Evolutionary conservation across 2,888 invertebrate genomes (phyloP).

Genomic region (Heliconius ismenius): DNA sequence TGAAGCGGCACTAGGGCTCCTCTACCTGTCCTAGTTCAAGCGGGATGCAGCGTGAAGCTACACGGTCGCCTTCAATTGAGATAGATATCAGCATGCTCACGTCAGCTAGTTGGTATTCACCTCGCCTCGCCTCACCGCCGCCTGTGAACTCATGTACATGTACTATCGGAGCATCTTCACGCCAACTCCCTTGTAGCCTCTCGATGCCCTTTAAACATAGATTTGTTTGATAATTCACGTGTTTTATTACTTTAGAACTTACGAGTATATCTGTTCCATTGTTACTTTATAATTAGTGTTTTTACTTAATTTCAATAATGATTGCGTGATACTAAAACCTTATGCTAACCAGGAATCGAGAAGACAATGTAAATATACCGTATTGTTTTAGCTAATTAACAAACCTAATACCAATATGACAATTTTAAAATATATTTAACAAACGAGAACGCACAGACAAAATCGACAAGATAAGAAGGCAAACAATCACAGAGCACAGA

Average conservation of each 20-base stretch:
- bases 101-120: constrained; percentile 1
- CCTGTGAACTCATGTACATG: constrained; percentile 10
- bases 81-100: constrained; percentile 2
- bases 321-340: background rate
- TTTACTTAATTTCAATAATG: background rate
- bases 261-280: background rate
- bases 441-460: too few species aligned
- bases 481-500: background rate
- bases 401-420: too few species aligned
- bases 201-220: constrained; percentile 9
- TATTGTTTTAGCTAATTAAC: background rate
- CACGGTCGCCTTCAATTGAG: constrained; percentile 10
- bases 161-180: constrained; percentile 15
- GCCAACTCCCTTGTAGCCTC: constrained; percentile 2
- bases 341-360: background rate
- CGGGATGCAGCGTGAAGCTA: background rate
- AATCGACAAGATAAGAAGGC: background rate
- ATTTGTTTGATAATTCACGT: background rate
- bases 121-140: background rate
- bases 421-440: too few species aligned
- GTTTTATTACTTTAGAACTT: background rate
- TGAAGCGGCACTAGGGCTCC: background rate
- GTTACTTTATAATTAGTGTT: background rate
- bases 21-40: background rate
- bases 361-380: background rate